phyloP scores from a whole-genome alignment of 2,113 vertebrate genomes.

The Jacana jacana region DNA sequence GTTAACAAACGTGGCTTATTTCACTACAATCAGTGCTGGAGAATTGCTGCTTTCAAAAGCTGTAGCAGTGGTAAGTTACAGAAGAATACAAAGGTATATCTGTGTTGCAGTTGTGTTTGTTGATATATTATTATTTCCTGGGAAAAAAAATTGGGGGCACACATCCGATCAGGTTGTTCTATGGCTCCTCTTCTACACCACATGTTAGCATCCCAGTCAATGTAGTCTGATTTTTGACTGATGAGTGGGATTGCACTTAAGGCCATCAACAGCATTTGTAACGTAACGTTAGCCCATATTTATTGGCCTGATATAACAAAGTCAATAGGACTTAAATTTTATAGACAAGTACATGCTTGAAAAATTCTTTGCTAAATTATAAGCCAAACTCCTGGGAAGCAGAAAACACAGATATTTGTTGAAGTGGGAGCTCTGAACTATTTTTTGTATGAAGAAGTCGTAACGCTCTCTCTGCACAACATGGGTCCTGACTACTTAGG shows the following conservation, averaged over 20 bases:
- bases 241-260: not conserved
- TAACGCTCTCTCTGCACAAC: not conserved
- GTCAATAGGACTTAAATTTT: not conserved
- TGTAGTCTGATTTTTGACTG: not conserved
- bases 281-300: not conserved
- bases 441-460: not conserved
- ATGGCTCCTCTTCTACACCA: not conserved
- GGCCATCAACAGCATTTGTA: not conserved
- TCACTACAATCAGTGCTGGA: slow-evolving; percentile 87
- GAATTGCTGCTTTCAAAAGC: slow-evolving; percentile 87
- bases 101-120: slow-evolving; percentile 23
- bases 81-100: not conserved
- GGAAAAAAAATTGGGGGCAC: not conserved
- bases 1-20: slow-evolving; percentile 94
- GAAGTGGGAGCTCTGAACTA: not conserved
- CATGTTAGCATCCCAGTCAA: not conserved
- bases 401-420: not conserved
- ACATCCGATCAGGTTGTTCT: not conserved
- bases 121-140: not conserved
- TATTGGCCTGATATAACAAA: not conserved
- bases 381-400: not conserved
- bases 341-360: not conserved
- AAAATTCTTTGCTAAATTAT: not conserved
- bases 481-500: not conserved
- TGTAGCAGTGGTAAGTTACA: slow-evolving; percentile 90